A percentile compares a stretch with the other conserved stretches of the same genome.
Conservation (phyloP, 2,113 vertebrate species). For the Cyanoderma ruficeps region DNA sequence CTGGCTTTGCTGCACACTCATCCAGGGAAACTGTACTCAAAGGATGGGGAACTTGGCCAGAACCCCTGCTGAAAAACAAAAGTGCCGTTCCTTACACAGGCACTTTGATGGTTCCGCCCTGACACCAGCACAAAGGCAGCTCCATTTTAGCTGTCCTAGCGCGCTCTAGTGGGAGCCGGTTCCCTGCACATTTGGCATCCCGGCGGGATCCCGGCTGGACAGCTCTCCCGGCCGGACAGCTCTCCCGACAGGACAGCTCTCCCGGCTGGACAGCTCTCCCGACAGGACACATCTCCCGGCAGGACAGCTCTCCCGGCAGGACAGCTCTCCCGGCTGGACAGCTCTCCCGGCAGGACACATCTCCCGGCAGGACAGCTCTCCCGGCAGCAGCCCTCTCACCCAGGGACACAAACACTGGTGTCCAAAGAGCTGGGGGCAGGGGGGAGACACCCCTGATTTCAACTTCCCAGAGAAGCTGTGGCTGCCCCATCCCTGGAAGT, state of each 20-base stretch:
- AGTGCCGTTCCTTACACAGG: background rate
- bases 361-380: background rate
- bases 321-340: background rate
- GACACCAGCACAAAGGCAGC: background rate
- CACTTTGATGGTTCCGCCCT: background rate
- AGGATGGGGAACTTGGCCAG: background rate
- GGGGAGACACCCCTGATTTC: background rate
- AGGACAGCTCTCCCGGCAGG: background rate
- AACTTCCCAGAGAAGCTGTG: background rate
- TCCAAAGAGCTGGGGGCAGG: too few relatives aligned
- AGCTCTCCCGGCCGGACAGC: background rate
- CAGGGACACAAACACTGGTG: too few relatives aligned
- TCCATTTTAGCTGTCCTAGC: conserved; percentile 4
- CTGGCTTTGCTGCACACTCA: background rate
- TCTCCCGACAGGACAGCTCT: background rate
- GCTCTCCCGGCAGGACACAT: background rate
- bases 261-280: background rate
- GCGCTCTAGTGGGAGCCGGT: conserved; percentile 27
- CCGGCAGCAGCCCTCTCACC: background rate
- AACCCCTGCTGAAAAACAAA: background rate
- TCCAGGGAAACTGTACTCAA: background rate
- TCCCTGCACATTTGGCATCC: background rate
- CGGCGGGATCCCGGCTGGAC: background rate
- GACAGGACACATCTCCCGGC: background rate
- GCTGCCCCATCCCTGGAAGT: background rate